These are phyloP conservation scores for Syrista parreyssii DNA, from an alignment of 2,888 invertebrate species.

Conservation along the genomic window DNA sequence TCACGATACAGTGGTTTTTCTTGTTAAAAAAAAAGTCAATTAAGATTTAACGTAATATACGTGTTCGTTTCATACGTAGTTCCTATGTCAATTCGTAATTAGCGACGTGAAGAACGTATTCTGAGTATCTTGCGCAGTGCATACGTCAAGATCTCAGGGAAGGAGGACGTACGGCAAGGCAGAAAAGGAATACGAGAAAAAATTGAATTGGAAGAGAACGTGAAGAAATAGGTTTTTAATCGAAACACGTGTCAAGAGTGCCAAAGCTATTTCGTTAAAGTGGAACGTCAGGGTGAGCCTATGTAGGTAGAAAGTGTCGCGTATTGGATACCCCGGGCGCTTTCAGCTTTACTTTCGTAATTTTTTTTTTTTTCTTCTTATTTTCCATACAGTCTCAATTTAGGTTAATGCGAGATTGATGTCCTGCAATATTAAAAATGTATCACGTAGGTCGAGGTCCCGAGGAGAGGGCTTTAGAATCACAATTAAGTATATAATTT, in stretches of 20 bases:
- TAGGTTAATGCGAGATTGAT: conserved; percentile 50
- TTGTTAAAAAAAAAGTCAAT: too few relatives aligned
- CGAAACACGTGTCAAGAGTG: background rate
- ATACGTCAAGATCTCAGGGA: background rate
- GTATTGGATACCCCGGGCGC: conserved; percentile 5
- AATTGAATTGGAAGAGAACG: background rate
- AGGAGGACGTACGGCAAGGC: background rate
- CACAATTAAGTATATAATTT: conserved; percentile 49
- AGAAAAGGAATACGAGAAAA: background rate
- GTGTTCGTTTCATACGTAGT: too few relatives aligned
- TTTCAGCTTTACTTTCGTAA: conserved; percentile 2
- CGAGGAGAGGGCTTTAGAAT: conserved; percentile 39
- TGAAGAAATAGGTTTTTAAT: background rate
- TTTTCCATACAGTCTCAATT: conserved; percentile 3
- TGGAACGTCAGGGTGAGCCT: background rate
- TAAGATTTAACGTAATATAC: too few relatives aligned
- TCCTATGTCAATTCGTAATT: too few relatives aligned
- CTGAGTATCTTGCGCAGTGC: too few relatives aligned
- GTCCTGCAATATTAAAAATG: conserved; percentile 51
- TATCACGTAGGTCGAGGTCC: conserved; percentile 39
- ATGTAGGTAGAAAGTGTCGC: background rate
- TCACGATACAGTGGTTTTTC: too few relatives aligned
- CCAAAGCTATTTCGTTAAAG: background rate
- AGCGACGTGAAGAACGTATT: too few relatives aligned
- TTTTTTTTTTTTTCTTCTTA: conserved; percentile 11